Percentiles rank a stretch among this genome's conserved stretches.
Conservation (phyloP, 2,797 vertebrate genomes). For the Hybognathus amarus region DNA sequence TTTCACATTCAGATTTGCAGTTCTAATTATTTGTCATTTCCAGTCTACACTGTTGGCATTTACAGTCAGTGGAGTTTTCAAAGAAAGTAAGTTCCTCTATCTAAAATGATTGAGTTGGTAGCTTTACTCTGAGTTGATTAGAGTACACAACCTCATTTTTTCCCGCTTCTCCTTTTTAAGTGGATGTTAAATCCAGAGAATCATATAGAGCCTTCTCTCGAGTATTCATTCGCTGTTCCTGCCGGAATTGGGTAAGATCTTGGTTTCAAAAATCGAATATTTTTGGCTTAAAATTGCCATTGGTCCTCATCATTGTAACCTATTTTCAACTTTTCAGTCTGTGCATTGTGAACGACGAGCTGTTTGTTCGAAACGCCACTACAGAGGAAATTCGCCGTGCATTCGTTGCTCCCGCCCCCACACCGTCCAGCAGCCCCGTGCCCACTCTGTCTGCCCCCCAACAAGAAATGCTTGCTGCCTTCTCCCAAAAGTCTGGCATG, state of each 20-base stretch:
- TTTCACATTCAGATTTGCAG: background rate
- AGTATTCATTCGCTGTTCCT: conserved; percentile 88
- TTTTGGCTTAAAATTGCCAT: background rate
- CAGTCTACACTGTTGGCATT: conserved; percentile 89
- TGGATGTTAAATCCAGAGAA: conserved; percentile 87
- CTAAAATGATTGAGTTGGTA: background rate
- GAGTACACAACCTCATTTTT: background rate
- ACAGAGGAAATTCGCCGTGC: conserved; percentile 88
- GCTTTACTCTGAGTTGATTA: background rate
- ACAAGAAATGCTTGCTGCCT: conserved; percentile 91
- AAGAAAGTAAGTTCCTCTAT: conserved; percentile 82
- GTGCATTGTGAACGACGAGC: conserved; percentile 91
- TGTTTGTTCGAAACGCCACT: conserved; percentile 89
- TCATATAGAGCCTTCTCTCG: conserved; percentile 87
- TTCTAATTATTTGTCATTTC: conserved; percentile 4
- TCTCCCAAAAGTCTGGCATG: conserved; percentile 91
- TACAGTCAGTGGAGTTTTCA: conserved; percentile 89
- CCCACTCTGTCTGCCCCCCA: conserved; percentile 87
- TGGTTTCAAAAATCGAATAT: rapidly evolving
- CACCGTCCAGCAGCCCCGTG: conserved; percentile 92
- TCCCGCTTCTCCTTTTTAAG: conserved; percentile 69
- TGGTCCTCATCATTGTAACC: background rate
- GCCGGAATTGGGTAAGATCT: conserved; percentile 83
- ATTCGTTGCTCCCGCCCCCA: conserved; percentile 89
- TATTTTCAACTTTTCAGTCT: conserved; percentile 72